Base-by-base conservation (phyloP, 1,140 invertebrate genomes). In the Euschistus heros region DNA sequence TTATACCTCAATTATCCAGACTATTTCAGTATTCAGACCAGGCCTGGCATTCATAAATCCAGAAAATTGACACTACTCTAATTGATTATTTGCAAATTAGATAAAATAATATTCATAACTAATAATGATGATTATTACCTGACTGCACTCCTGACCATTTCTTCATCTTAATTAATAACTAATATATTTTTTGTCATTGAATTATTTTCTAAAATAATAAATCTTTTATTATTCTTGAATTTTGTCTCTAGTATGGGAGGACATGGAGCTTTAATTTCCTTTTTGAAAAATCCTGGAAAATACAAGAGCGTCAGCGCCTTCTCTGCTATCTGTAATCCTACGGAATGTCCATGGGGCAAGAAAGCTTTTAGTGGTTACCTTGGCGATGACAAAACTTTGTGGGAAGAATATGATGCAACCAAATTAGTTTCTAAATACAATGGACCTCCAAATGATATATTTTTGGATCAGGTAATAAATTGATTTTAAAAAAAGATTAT, bases 221-320 rank as follows among this genome's bases (percentile, higher is more conserved):
- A n/a, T n/a, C n/a, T n/a, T n/a, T n/a, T n/a, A n/a, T n/a, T n/a
- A n/a, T n/a, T n/a, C 61, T 10, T 50, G 17, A 62, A 37, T 68
- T 50, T 63, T 37, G 68, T 69, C 78, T 82, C 61, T 72, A 94
- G 93, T 73, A 97, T 98, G 94, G 95, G 95, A 62, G 95, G 96
- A 63, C 94, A 97, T 79, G 97, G 97, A 27, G 96, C 97, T 27
- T 76, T 99, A 24, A 87, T 95, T 37, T 91, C 89, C 76, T 87
- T 89, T 18, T 76, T 99, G 22, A 93, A 93, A 75, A 97, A 95
- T 77, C 95, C 94, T 24, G 88, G 87, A 6, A 78, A 88, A 66
- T 99, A 92, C 76, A 84, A 84, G 69, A 88, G 89, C 46, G 93
- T 97, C 0, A 96, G 94, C 66, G 92, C 92, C n/a, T 98, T 99